Conservation (phyloP, 2,113 vertebrate genomes). For the Gymnobelideus leadbeateri region DNA sequence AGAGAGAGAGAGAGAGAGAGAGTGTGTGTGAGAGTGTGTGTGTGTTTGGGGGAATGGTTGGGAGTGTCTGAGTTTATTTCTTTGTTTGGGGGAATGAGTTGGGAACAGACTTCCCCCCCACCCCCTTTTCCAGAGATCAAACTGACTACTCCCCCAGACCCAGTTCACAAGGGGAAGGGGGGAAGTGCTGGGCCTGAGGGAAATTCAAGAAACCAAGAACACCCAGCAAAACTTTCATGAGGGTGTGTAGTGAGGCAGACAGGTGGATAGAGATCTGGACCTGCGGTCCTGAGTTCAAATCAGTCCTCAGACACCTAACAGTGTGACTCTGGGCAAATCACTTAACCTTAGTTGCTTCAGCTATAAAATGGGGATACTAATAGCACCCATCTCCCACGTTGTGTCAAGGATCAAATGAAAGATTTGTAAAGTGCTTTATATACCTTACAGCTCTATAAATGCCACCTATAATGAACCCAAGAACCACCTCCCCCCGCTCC, state of each 20-base stretch:
- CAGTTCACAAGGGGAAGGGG: neutral
- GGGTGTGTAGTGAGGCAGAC: neutral
- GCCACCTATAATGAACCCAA: no score
- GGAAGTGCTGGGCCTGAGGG: no score
- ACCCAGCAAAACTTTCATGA: neutral
- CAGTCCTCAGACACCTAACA: no score
- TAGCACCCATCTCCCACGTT: neutral
- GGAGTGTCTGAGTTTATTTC: no score
- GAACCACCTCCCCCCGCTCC: neutral
- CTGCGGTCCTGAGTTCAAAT: no score
- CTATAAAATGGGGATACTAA: neutral
- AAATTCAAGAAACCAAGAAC: neutral
- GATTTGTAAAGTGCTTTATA: neutral
- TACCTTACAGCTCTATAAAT: no score
- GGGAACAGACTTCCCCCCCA: neutral
- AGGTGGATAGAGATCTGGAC: no score
- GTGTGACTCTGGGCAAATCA: no score
- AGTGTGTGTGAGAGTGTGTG: no score
- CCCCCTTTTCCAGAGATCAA: neutral
- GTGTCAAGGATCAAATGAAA: neutral
- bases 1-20: no score
- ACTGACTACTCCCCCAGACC: neutral
- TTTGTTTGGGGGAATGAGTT: no score
- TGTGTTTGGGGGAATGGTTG: no score
- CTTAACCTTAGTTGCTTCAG: neutral